Evolutionary conservation across 2,888 invertebrate genomes (phyloP).

Genomic region (Eristalinus sepulchralis): DNA sequence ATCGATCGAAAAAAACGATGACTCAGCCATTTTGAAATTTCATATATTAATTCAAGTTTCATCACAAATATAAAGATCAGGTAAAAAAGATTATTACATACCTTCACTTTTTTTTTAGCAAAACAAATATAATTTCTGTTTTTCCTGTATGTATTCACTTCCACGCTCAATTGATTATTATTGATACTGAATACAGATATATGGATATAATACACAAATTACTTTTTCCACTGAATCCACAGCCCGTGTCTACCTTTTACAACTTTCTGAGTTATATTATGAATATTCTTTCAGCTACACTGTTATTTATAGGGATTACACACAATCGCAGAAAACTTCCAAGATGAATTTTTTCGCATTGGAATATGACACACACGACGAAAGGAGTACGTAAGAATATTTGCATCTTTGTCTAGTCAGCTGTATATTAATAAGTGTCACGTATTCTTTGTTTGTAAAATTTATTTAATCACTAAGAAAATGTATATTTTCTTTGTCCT

Average conservation of each 20-base stretch:
- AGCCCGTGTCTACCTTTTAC: constrained; percentile 29
- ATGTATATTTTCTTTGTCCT: not conserved
- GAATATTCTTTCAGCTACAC: not conserved
- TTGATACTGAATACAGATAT: constrained; percentile 5
- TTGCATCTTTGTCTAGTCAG: constrained; percentile 19
- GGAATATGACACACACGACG: not conserved
- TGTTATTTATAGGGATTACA: constrained; percentile 46
- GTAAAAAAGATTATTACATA: no score
- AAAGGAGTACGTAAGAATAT: constrained; percentile 17
- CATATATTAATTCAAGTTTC: not conserved
- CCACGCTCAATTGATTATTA: constrained; percentile 23
- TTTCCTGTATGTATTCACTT: constrained; percentile 5
- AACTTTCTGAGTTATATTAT: constrained; percentile 59
- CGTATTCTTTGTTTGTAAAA: not conserved
- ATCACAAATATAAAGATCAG: not conserved
- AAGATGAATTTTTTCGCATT: constrained; percentile 41
- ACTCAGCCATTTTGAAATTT: not conserved
- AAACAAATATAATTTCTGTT: constrained; percentile 24
- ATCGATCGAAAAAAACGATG: not conserved
- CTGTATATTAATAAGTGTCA: not conserved
- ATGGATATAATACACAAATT: not conserved
- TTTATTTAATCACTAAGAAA: not conserved
- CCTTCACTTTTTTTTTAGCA: constrained; percentile 19
- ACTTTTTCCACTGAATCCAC: constrained; percentile 5
- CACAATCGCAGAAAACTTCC: constrained; percentile 50